Base-by-base conservation (phyloP, 2,888 invertebrate species). In the Mellilla xanthometata region DNA sequence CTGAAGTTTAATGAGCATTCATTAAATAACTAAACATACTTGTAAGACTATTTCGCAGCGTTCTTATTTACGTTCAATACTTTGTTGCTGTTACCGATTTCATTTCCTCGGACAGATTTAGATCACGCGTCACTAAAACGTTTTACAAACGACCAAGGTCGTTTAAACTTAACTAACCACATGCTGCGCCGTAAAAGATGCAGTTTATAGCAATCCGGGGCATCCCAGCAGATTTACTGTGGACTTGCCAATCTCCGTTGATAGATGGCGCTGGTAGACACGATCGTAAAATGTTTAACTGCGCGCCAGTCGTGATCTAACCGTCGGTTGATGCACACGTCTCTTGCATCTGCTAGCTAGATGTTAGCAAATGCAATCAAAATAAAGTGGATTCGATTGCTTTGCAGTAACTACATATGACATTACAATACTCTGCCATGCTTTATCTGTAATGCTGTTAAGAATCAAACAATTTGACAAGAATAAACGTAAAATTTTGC, bases 81-180 rank as follows among this genome's bases (percentile, higher is more conserved):
- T 22, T 36, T 36, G 28, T 36, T 12, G 9, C 10, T 4, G 1
- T 24, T 7, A 24, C 8, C n/a, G 1, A n/a, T 24, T 24, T 24
- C 13, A 35, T 32, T 27, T 9, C 32, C 13, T 5, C n/a, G 28
- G 22, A 23, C 33, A 45, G 27, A 32, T 32, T 13, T 32, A 40
- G 52, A 29, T 48, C 39, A 43, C 43, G 31, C 57, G 51, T 45
- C 58, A 62, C 55, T 67, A 68, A 77, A 76, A 45, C 63, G 58
- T 62, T 61, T 59, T 61, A 67, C 66, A 72, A 80, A 82, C 76
- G 76, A 76, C 76, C 54, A 40, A 64, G 38, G 66, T 71, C 78
- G 78, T 82, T 81, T 77, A 80, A 82, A 70, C 77, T 82, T 81
- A 76, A 81, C 72, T 74, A 72, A 70, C 74, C 73, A 68, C 62